Base-by-base conservation (phyloP, 2,888 invertebrate genomes). In the Cerastis rubricosa region DNA sequence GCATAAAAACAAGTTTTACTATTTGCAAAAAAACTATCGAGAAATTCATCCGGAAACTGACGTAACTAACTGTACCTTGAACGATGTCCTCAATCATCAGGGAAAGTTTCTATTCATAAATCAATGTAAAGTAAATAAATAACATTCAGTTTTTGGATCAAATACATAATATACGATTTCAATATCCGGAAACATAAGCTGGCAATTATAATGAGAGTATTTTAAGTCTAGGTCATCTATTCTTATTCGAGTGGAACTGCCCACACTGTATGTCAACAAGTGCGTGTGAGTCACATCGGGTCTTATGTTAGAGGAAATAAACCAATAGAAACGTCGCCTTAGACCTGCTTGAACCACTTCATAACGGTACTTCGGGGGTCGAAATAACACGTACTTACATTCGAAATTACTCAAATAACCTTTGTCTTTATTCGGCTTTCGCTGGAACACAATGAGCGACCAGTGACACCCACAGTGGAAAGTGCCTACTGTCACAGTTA, bases 371-470 rank as follows among this genome's bases (percentile, higher is more conserved):
- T 80, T 65, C 79, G 25, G 59, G 40, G 63, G 57, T 69, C 71
- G 59, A 78, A 83, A 84, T 79, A 76, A 80, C 80, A 86, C 73
- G 61, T 74, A 74, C 61, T 67, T 70, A 71, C 77, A 80, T 83
- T 71, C 69, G 76, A 77, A 80, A 70, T 70, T 2, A 65, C 25
- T 65, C 49, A 67, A 69, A 79, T 89, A 84, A 85, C 71, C 93
- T 92, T 94, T 94, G 94, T 94, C 92, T 91, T 92, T 91, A 93
- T 93, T 92, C 91, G 90, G 91, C 94, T 95, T 95, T 96, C 94
- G 94, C 94, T 88, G 43, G 88, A 91, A 91, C 87, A 95, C 95
- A 96, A 95, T 95, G 91, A 91, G 84, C 90, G 90, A 86, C 88
- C 89, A 88, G 88, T 88, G 92, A 94, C 95, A 94, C 94, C 94